A percentile compares a stretch with the other conserved stretches of the same genome.
Evolutionary conservation across 2,888 invertebrate genomes (phyloP).

Genomic region (Lasioglossum villosulum): DNA sequence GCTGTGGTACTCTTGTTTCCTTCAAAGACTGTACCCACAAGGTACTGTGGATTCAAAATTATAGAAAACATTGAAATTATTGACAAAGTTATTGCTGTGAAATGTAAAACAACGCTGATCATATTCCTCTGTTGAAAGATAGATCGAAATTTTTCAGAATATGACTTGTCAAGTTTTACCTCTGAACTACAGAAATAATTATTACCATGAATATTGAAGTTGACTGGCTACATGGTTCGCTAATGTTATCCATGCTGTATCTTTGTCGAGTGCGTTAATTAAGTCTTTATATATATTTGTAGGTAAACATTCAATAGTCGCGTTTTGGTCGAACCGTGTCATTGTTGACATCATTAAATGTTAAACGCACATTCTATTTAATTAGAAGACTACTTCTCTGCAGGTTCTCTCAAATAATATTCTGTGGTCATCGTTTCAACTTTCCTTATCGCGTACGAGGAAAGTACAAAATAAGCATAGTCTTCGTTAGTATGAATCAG

Average conservation of each 20-base stretch:
- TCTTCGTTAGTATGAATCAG: background rate
- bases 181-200: no score
- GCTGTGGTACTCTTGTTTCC: conserved; percentile 38
- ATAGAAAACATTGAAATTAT: background rate
- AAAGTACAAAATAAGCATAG: conserved; percentile 1
- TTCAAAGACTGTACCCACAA: conserved; percentile 70
- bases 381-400: background rate
- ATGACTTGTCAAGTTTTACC: background rate
- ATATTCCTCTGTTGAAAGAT: no score
- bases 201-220: conserved; percentile 70
- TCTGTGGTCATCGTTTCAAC: background rate
- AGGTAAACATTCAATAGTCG: conserved; percentile 72
- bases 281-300: conserved; percentile 70
- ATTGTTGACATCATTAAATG: conserved; percentile 51
- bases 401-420: background rate
- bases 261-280: conserved; percentile 68
- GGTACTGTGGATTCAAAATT: conserved; percentile 33
- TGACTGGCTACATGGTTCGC: conserved; percentile 71
- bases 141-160: background rate
- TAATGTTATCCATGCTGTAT: conserved; percentile 72
- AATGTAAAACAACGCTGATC: no score
- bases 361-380: background rate
- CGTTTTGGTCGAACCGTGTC: conserved; percentile 69
- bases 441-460: background rate
- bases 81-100: background rate